Percentiles rank a stretch among this genome's conserved stretches.
phyloP scores from a whole-genome alignment of 2,113 vertebrate genomes.

The Paralichthys olivaceus region DNA sequence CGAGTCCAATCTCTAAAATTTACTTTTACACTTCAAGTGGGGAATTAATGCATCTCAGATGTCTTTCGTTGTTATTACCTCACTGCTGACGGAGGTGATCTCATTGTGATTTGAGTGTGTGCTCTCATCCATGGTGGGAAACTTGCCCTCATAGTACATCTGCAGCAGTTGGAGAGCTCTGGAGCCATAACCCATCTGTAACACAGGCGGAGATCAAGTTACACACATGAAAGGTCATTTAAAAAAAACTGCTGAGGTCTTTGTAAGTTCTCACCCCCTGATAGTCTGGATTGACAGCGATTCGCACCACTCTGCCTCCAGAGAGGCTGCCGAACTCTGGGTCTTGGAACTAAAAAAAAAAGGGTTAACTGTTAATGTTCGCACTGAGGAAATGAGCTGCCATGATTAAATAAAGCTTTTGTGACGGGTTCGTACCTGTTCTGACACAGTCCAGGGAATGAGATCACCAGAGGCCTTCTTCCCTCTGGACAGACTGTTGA shows the following conservation, averaged over 20 bases:
- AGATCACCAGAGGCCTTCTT: constrained; percentile 97
- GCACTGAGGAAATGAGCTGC: neutral
- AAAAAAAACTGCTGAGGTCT: neutral
- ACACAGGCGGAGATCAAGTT: constrained; percentile 10
- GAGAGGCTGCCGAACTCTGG: constrained; percentile 93
- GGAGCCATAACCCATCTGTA: constrained; percentile 97
- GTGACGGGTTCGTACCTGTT: constrained; percentile 85
- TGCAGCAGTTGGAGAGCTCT: constrained; percentile 91
- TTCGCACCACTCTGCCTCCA: constrained; percentile 92
- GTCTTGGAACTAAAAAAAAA: constrained; percentile 90
- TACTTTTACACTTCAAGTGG: neutral
- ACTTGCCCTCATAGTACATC: constrained; percentile 96
- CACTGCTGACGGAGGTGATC: constrained; percentile 90
- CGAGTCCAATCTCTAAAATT: neutral
- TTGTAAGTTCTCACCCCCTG: constrained; percentile 87
- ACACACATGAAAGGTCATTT: neutral
- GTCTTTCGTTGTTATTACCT: constrained; percentile 80
- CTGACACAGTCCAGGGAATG: constrained; percentile 97
- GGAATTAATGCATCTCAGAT: neutral
- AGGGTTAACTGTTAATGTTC: constrained; percentile 4
- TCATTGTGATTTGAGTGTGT: constrained; percentile 74
- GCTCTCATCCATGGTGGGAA: constrained; percentile 90
- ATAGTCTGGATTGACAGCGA: constrained; percentile 97
- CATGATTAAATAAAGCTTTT: neutral
- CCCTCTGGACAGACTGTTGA: constrained; percentile 94